These are phyloP conservation scores for Siphlonurus alternatus DNA, from an alignment of 2,888 invertebrate genomes.

Conservation along the genomic window DNA sequence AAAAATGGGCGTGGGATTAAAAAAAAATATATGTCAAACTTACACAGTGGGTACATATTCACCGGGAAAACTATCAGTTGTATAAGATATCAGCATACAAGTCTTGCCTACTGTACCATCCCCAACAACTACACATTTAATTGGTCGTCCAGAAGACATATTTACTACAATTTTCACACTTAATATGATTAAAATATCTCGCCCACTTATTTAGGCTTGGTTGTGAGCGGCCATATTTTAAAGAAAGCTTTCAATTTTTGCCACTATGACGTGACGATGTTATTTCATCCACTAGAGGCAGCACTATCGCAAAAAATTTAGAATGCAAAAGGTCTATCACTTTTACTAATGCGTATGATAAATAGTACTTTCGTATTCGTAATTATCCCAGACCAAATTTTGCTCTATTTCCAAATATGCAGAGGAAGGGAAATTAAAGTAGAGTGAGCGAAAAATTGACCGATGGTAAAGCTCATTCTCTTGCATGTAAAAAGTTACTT, in stretches of 20 bases:
- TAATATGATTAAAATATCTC: background rate
- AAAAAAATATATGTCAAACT: conserved; percentile 28
- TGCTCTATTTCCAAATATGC: too few relatives aligned
- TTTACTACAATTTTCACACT: conserved; percentile 14
- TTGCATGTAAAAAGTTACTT: too few relatives aligned
- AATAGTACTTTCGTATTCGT: too few relatives aligned
- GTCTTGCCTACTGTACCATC: conserved; percentile 91
- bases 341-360: too few relatives aligned
- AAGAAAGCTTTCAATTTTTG: background rate
- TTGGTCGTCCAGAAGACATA: conserved; percentile 86
- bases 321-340: too few relatives aligned
- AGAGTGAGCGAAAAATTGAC: too few relatives aligned
- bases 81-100: conserved; percentile 85
- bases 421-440: too few relatives aligned
- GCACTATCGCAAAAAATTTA: too few relatives aligned
- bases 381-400: too few relatives aligned
- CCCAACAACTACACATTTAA: conserved; percentile 83
- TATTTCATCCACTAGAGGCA: background rate
- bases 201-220: background rate
- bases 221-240: background rate
- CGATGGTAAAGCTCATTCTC: too few relatives aligned
- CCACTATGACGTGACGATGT: too few relatives aligned
- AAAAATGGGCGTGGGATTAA: conserved; percentile 1
- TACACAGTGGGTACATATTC: conserved; percentile 93
- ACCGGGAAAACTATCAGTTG: conserved; percentile 82